Evolutionary conservation across 2,113 vertebrate genomes (phyloP).

Genomic region (Spheniscus mendiculus): DNA sequence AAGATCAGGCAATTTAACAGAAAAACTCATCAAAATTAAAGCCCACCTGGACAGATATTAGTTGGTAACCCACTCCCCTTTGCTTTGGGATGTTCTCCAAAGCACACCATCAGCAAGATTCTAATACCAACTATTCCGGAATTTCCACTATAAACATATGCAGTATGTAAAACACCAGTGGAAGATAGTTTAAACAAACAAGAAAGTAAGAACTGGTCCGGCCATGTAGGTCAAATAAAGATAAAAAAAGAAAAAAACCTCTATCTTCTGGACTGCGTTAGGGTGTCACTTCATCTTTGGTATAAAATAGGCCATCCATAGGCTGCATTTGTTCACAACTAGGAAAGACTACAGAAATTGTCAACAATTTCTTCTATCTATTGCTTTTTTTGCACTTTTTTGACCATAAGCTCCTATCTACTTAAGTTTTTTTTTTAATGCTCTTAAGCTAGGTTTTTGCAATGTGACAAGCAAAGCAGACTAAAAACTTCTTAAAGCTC

Average conservation of each 20-base stretch:
- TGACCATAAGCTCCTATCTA: constrained; percentile 95
- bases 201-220: constrained; percentile 89
- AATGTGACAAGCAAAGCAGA: constrained; percentile 97
- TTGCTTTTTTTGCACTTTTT: constrained; percentile 94
- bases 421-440: constrained; percentile 78
- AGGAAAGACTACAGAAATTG: constrained; percentile 99
- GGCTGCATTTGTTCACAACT: constrained; percentile 99
- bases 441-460: constrained; percentile 86
- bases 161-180: constrained; percentile 81
- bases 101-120: constrained; percentile 24
- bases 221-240: constrained; percentile 91
- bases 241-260: constrained; percentile 74
- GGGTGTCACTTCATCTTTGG: constrained; percentile 98
- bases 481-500: constrained; percentile 97
- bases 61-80: constrained; percentile 21
- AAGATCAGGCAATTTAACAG: constrained; percentile 56
- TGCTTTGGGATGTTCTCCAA: constrained; percentile 30
- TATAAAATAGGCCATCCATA: constrained; percentile 98
- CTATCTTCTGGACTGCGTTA: constrained; percentile 83
- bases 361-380: constrained; percentile 99
- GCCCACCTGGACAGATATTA: constrained; percentile 10
- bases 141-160: constrained; percentile 59
- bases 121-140: constrained; percentile 59
- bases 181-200: constrained; percentile 85
- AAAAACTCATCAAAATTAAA: constrained; percentile 59